These are phyloP conservation scores for Darevskia mixta DNA, from an alignment of 2,797 vertebrate species.

Conservation along the genomic window DNA sequence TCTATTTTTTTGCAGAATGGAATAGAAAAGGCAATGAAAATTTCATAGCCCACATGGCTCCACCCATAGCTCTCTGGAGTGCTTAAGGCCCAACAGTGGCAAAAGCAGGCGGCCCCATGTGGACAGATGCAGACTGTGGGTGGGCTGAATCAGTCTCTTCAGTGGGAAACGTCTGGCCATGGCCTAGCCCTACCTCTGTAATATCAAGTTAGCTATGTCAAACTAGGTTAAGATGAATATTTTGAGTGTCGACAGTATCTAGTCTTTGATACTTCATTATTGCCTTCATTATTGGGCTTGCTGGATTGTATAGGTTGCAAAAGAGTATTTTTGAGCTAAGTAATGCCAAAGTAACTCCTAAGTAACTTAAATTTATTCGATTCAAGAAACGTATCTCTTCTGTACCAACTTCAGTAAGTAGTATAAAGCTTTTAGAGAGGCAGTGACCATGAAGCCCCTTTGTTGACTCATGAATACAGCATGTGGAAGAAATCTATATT, in stretches of 20 bases:
- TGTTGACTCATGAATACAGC: neutral
- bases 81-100: neutral
- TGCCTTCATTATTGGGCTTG: neutral
- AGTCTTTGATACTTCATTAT: neutral
- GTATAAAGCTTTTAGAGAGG: neutral
- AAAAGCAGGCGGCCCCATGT: neutral
- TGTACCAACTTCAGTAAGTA: neutral
- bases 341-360: neutral
- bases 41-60: neutral
- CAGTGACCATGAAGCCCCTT: neutral
- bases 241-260: neutral
- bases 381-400: neutral
- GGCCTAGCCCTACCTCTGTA: neutral
- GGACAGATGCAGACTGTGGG: neutral
- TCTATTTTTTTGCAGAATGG: too few species aligned
- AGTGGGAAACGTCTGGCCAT: neutral
- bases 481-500: too few species aligned
- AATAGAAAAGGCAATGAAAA: neutral
- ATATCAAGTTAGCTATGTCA: neutral
- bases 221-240: neutral
- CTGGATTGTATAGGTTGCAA: neutral
- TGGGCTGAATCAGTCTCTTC: neutral
- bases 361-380: neutral
- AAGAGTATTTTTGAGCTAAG: neutral
- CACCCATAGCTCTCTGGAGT: neutral